Base-by-base conservation (phyloP, 2,113 vertebrate genomes). In the Andinoacara biseriatus region DNA sequence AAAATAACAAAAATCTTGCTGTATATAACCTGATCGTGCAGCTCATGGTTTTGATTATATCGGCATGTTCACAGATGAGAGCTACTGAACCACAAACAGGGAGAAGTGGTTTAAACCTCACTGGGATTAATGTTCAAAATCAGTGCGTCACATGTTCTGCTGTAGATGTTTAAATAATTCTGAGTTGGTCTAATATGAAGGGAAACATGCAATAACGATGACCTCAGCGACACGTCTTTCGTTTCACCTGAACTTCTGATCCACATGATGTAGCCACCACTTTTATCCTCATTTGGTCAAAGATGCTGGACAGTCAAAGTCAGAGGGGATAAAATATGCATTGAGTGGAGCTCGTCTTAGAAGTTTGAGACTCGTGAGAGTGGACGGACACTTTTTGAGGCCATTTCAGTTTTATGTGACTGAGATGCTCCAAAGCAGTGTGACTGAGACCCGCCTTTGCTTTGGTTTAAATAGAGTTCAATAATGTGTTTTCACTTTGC, bases 281-380 rank as follows among this genome's bases (percentile, higher is more conserved):
- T 65, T 7, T 22, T 29, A 69, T 84, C 74, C 65, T 49, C 33
- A 38, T 33, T 77, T 26, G n/a, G 82, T 79, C 79, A 85, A 60
- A 82, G 38, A 76, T 38, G 58, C 67, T 46, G 17, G 59, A 58
- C 2, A 24, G 26, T 74, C 69, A 7, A 56, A 80, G 77, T 62
- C 31, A 14, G 11, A 63, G 10, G 56, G 18, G 38, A 85, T 90
- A 14, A 89, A 91, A 86, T 76, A 91, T 91, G 46, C 13, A 90
- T 63, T 15, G 81, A 56, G 40, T 80, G 5, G 10, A 46, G 49
- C 17, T 52, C 26, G 22, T 72, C 80, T 86, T 17, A 52, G 24
- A 60, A 81, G 58, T 26, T 59, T 60, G 61, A 14, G 54, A 76
- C 8, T n/a, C n/a, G 10, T 38, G 29, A 62, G 40, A 40, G 80